Conservation (phyloP, 2,113 vertebrate genomes). For the Papio anubis region DNA sequence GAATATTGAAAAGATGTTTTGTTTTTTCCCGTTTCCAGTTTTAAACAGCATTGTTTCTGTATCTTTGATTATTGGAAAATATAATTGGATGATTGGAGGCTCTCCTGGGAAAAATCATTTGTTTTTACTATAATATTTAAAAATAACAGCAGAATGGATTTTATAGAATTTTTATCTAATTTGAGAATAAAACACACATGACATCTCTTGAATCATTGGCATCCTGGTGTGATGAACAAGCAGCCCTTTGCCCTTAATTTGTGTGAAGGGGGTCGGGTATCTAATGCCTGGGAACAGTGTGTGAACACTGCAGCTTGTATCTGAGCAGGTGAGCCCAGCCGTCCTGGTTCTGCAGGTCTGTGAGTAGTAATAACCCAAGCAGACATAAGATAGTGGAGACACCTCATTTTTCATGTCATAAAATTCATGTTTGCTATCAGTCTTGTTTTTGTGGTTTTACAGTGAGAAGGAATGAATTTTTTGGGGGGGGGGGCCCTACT, state of each 20-base stretch:
- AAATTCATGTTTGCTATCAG: not conserved
- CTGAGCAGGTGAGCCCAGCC: too few species aligned
- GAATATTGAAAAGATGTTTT: not conserved
- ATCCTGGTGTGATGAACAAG: not conserved
- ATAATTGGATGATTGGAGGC: not conserved
- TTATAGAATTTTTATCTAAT: not conserved
- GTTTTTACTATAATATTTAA: not conserved
- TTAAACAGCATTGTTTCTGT: not conserved
- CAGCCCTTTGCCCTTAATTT: not conserved
- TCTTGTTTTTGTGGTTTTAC: conserved; percentile 27
- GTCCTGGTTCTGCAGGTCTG: not conserved
- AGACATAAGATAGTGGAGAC: not conserved
- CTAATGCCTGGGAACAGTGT: not conserved
- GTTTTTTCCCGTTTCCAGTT: not conserved
- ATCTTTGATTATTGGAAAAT: not conserved
- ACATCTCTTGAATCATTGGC: not conserved
- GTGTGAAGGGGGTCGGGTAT: not conserved
- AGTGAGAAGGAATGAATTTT: not conserved
- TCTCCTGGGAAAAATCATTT: not conserved
- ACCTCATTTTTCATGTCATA: not conserved
- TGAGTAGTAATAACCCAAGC: not conserved
- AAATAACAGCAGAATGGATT: not conserved
- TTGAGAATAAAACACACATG: not conserved
- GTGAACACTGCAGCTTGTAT: not conserved
- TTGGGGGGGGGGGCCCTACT: too few species aligned